Conservation (phyloP, 1,140 invertebrate species). For the Saccostrea cuccullata region DNA sequence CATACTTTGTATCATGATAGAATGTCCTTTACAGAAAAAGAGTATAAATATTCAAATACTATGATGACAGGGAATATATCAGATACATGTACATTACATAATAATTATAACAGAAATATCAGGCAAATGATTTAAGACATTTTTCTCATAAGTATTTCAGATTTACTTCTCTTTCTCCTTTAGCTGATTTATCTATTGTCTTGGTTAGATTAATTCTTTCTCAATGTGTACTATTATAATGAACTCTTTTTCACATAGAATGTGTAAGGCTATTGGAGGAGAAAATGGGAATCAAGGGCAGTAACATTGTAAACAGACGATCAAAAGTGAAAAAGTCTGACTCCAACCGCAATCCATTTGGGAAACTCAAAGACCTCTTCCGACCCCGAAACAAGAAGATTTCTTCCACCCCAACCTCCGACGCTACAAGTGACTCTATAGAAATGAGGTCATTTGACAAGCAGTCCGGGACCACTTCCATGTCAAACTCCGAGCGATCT, state of each 20-base stretch:
- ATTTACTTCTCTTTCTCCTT: too few species aligned
- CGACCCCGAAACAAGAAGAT: slow-evolving; percentile 38
- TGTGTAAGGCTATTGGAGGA: slow-evolving; percentile 42
- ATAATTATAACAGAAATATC: too few species aligned
- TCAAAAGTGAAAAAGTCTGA: slow-evolving; percentile 22
- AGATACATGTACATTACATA: too few species aligned
- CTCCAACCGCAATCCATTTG: slow-evolving; percentile 33
- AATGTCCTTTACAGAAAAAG: too few species aligned
- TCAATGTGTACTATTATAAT: too few species aligned
- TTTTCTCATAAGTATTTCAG: too few species aligned
- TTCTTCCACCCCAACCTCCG: slow-evolving; percentile 36
- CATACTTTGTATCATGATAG: too few species aligned
- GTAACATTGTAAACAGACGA: not conserved
- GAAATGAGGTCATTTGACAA: slow-evolving; percentile 43
- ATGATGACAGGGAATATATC: too few species aligned
- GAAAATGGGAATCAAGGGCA: slow-evolving; percentile 41
- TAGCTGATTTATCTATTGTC: too few species aligned
- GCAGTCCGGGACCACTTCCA: not conserved
- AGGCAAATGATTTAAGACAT: too few species aligned
- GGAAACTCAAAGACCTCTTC: slow-evolving; percentile 45
- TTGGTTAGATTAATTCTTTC: too few species aligned
- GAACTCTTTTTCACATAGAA: not conserved
- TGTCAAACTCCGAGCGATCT: not conserved
- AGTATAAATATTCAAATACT: too few species aligned
- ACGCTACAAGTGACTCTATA: slow-evolving; percentile 44